Conservation (phyloP, 2,888 invertebrate species). For the Athrips mouffetella region DNA sequence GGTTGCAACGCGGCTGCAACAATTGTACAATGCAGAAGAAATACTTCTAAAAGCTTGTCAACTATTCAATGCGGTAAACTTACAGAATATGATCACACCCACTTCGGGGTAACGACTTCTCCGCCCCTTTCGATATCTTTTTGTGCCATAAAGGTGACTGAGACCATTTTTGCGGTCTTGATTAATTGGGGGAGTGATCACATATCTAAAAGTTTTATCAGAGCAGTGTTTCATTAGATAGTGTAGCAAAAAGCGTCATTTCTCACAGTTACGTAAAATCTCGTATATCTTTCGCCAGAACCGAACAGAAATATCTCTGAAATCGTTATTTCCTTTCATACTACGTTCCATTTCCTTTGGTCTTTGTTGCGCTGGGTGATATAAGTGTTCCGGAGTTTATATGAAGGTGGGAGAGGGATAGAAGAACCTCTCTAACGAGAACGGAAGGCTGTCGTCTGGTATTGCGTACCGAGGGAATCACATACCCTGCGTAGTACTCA, state of each 20-base stretch:
- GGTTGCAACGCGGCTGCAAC: too few species aligned
- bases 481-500: constrained; percentile 35
- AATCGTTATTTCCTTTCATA: constrained; percentile 9
- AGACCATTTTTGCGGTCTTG: background rate
- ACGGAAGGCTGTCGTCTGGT: constrained; percentile 68
- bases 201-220: too few species aligned
- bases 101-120: constrained; percentile 45
- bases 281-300: too few species aligned
- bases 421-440: constrained; percentile 54
- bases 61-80: background rate
- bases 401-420: constrained; percentile 36
- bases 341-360: background rate
- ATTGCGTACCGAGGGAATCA: constrained; percentile 56
- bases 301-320: background rate
- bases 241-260: too few species aligned
- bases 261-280: too few species aligned
- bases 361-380: constrained; percentile 9
- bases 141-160: background rate
- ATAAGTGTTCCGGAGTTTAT: background rate
- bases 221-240: too few species aligned
- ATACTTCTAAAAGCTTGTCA: background rate
- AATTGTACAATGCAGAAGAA: too few species aligned
- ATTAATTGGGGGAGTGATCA: constrained; percentile 19
- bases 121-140: constrained; percentile 37
- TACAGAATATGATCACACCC: constrained; percentile 53